Base-by-base conservation (phyloP, 2,113 vertebrate genomes). In the Brachyhypopomus gauderio region DNA sequence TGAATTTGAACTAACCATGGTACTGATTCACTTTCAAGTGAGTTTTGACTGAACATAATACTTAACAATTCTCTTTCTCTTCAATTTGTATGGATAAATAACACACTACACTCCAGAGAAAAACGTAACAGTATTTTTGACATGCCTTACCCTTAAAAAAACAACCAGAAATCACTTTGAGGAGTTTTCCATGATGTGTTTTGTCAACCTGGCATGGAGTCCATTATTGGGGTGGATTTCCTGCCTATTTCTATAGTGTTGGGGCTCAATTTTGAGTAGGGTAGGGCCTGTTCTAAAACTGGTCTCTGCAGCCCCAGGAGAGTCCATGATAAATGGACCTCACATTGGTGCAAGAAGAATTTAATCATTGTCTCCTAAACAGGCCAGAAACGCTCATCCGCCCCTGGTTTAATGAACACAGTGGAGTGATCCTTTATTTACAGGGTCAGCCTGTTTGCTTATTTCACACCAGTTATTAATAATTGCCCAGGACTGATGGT, bases 311-410 rank as follows among this genome's bases (percentile, higher is more conserved):
- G 25, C 41, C 45, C 48, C 22, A 17, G 14, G 27, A 59, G 70
- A 52, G 12, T 25, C 12, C 7, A 6, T 56, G 79, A 36, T 67
- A 25, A 75, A 80, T 80, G 69, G 22, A 72, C 22, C 20, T 70
- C 17, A 56, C 52, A 36, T 55, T 41, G 25, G 23, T 30, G 23
- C 56, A 34, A 59, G 14, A 30, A 38, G 58, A 62, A 20, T 74
- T 80, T 66, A 74, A 34, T 74, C 60, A 73, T 4, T 66, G 60
- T 75, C 72, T 66, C 38, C 25, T 66, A 81, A 81, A 67, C 60
- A 67, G 71, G 72, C 45, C 79, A 75, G 25, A 67, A 67, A 67
- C 62, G 16, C 72, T 56, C 6, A 16, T 72, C 69, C 25, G 16
- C 60, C 69, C 48, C 55, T 7, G 19, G 25, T 60, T 34, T 22